A percentile compares a stretch with the other conserved stretches of the same genome.
These are phyloP conservation scores for Pterophyllum scalare DNA, from an alignment of 2,113 vertebrate genomes.

Conservation along the genomic window DNA sequence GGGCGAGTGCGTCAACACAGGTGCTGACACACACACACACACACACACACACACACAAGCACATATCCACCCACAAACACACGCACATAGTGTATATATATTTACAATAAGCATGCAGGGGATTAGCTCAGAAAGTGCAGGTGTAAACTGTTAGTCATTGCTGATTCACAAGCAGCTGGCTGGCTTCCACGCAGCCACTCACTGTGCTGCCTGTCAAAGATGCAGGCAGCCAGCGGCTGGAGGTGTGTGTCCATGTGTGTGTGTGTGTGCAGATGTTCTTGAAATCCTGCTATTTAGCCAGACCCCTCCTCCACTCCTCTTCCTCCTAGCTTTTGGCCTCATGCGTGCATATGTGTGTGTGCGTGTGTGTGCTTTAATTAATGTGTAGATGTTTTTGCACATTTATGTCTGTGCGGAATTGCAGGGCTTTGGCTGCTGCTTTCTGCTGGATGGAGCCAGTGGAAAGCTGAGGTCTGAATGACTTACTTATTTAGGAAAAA, in stretches of 20 bases:
- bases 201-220: conserved; percentile 63
- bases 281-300: conserved; percentile 60
- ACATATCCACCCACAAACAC: conserved; percentile 38
- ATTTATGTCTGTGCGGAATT: conserved; percentile 38
- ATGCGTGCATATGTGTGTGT: not conserved
- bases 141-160: conserved; percentile 70
- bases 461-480: conserved; percentile 75
- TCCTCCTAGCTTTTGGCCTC: conserved; percentile 20
- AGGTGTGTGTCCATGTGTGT: conserved; percentile 38
- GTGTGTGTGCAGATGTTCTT: conserved; percentile 69
- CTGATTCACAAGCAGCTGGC: conserved; percentile 72
- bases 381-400: conserved; percentile 11
- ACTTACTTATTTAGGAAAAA: conserved; percentile 77
- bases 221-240: conserved; percentile 55
- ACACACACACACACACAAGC: not conserved
- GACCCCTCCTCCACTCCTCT: not conserved
- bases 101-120: conserved; percentile 53
- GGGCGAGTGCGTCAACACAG: conserved; percentile 2
- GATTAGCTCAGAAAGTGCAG: conserved; percentile 62
- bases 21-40: not conserved
- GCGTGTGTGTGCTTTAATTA: not conserved
- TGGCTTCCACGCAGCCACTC: conserved; percentile 58
- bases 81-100: conserved; percentile 22
- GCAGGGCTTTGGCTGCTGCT: conserved; percentile 55
- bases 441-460: conserved; percentile 55